Conservation (phyloP, 2,888 invertebrate species). For the Noctua pronuba region DNA sequence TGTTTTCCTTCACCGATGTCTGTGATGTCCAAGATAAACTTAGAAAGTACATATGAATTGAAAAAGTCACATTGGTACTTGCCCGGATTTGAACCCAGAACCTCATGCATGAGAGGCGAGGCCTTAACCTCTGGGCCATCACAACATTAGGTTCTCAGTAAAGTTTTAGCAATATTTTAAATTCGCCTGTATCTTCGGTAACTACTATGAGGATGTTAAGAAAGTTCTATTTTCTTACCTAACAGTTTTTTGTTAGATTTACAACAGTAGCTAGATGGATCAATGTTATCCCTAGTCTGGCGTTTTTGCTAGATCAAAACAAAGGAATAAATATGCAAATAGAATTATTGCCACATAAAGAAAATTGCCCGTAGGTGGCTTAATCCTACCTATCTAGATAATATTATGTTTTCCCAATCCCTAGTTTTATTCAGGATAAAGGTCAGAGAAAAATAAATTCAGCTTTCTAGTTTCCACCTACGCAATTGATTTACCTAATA, state of each 20-base stretch:
- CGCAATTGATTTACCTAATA: neutral
- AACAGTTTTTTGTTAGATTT: neutral
- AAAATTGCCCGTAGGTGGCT: slow-evolving; percentile 15
- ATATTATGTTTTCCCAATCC: slow-evolving; percentile 11
- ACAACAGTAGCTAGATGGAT: neutral
- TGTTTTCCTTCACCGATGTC: too few relatives aligned
- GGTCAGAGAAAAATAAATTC: slow-evolving; percentile 1
- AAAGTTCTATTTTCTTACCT: neutral
- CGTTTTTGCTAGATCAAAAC: slow-evolving; percentile 35
- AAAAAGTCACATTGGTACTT: too few relatives aligned
- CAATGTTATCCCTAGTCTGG: slow-evolving; percentile 4
- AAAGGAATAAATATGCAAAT: slow-evolving; percentile 47
- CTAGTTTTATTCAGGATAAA: slow-evolving; percentile 13
- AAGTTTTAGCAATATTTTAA: neutral
- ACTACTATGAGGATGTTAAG: neutral
- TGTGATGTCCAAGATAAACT: too few relatives aligned
- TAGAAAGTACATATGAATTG: too few relatives aligned
- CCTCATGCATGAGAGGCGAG: too few relatives aligned
- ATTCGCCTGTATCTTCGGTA: neutral
- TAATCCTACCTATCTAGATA: neutral
- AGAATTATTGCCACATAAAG: slow-evolving; percentile 25
- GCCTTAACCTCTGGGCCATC: too few relatives aligned
- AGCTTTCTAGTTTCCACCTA: slow-evolving; percentile 5
- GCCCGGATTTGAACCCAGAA: too few relatives aligned
- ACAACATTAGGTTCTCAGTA: neutral